Base-by-base conservation (phyloP, 2,888 invertebrate genomes). In the Pyrocoelia pectoralis region DNA sequence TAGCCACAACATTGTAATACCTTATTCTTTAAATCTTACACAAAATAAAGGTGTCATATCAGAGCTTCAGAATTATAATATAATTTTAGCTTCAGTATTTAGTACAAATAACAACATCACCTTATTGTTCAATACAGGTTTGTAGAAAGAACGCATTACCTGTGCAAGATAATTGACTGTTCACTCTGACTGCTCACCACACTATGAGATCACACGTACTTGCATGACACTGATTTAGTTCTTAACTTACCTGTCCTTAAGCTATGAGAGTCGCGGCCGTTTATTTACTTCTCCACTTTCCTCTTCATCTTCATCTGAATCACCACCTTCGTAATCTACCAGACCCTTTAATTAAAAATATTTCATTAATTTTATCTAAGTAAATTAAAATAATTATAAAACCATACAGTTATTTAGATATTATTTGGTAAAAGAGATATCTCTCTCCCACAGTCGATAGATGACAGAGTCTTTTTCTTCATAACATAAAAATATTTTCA, bases 281-380 rank as follows among this genome's bases (percentile, higher is more conserved):
- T 92, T 92, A 67, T 83, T 76, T 66, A 81, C 77, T 73, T 84
- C 83, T 55, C 85, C 85, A 38, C 83, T 82, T 67, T 90, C 89
- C 68, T 94, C 93, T 65, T 95, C 95, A 63, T 95, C 95, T 76
- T 97, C 97, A 76, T 98, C 97, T 0, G 97, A 97, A 83, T 98
- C 97, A 57, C 95, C 97, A 60, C 95, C 97, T 80, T 98, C 97
- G 78, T 98, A 98, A 82, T 98, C 98, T 68, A 98, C 98, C 77
- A 98, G 86, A 72, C 95, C 94, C 94, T 94, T 80, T 43, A 18
- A 18, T 10, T 17, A 15, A 18, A 46, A 33, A n/a, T 24, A 8
- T 2, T 38, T 38, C n/a, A n/a, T n/a, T n/a, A 43, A 43, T 43
- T 12, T 6, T 43, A 43, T 9, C 3, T 13, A 3, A n/a, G n/a